These are phyloP conservation scores for Butastur rufipennis DNA, from an alignment of 2,113 vertebrate genomes.

Conservation along the genomic window DNA sequence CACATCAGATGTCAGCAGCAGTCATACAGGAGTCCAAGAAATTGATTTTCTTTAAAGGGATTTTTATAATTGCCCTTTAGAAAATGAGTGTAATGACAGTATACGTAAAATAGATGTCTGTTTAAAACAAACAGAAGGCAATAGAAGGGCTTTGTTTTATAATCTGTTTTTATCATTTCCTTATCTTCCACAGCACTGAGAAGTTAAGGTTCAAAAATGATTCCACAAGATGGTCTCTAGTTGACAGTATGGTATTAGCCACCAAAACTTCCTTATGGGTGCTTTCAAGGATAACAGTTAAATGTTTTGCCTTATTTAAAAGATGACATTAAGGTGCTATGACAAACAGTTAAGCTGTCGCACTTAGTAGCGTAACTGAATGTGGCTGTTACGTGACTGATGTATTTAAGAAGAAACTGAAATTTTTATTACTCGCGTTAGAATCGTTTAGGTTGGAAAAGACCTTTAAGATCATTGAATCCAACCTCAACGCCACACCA, in stretches of 20 bases:
- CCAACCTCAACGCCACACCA: too few relatives aligned
- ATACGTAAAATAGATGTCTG: neutral
- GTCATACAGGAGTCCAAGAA: neutral
- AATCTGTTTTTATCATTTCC: neutral
- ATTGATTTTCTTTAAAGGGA: conserved; percentile 1
- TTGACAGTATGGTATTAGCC: neutral
- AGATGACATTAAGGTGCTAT: neutral
- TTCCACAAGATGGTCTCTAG: neutral
- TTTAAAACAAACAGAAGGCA: neutral
- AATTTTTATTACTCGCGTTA: neutral
- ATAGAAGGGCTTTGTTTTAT: neutral
- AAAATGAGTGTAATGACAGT: neutral
- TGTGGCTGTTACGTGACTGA: neutral
- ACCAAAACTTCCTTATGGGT: neutral
- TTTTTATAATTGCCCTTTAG: neutral
- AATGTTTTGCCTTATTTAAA: neutral
- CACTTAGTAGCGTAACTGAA: neutral
- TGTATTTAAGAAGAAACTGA: neutral
- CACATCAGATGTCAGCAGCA: neutral
- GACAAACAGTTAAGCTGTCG: neutral
- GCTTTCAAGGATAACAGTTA: neutral
- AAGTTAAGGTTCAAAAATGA: neutral
- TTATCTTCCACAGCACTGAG: neutral
- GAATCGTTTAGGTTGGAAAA: neutral
- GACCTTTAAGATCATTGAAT: too few relatives aligned